Base-by-base conservation (phyloP, 2,797 vertebrate genomes). In the Dicrostonyx torquatus region DNA sequence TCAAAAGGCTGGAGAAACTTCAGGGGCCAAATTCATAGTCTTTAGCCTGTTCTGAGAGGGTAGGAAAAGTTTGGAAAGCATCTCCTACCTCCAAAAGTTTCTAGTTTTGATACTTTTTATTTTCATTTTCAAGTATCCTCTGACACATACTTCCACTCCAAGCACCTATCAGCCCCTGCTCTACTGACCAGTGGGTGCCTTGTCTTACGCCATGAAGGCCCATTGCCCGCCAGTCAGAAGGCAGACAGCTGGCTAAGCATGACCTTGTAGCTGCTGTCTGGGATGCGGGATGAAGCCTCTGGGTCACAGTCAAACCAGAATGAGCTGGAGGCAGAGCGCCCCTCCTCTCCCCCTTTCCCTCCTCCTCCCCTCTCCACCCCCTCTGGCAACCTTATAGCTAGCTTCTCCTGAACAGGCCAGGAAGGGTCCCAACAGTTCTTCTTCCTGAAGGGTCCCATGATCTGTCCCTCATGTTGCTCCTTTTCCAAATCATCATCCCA, bases 61-160 rank as follows among this genome's bases (percentile, higher is more conserved):
- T 10, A 53, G 13, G 4, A n/a, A 58, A 24, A 85, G 62, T 80
- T 77, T 22, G 17, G 89, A 82, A 92, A 89, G 9, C 62, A 89
- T 64, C 34, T 55, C 29, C 40, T 10, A 48, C 58, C 10, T 86
- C 43, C 6, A 20, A 73, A 73, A n/a, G 15, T 34, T 58, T 77
- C 76, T 40, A 6, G 64, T 84, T 92, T 93, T 17, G 77, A 76
- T 60, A 24, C 43, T 50, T 64, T 92, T 66, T 90, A 78, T 66
- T 66, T 76, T 88, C 88, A 90, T 58, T 83, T 72, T 37, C 31
- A 76, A 83, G 12, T 75, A 64, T 58, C 50, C 48, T 87, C 37
- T 90, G 43, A 55, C 55, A 86, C 37, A 11, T 1, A 1, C 29
- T 87, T 50, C 14, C 31, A 2, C 17, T 75, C 83, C 77, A 82